phyloP scores from a whole-genome alignment of 2,888 invertebrate genomes.

The Galerucella nymphaeae region DNA sequence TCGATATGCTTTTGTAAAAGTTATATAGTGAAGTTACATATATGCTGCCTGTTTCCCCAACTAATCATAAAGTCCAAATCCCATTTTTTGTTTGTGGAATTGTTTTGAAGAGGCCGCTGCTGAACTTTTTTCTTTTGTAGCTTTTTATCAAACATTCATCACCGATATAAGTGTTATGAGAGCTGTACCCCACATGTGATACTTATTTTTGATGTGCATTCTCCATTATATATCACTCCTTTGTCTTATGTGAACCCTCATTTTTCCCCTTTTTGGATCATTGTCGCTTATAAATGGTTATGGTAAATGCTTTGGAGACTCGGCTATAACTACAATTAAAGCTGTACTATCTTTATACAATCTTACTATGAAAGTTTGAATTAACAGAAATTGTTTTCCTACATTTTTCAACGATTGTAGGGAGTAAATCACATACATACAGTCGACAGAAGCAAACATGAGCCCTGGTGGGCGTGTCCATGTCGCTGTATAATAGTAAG shows the following conservation, averaged over 20 bases:
- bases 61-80: too few species aligned
- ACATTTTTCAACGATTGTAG: too few species aligned
- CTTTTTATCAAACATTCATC: slow-evolving; percentile 48
- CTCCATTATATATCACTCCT: slow-evolving; percentile 42
- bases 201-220: slow-evolving; percentile 44
- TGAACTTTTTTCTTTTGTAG: slow-evolving; percentile 24
- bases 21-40: too few species aligned
- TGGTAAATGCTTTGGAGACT: slow-evolving; percentile 25
- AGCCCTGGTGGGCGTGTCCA: too few species aligned
- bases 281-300: slow-evolving; percentile 36
- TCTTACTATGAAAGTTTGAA: neutral
- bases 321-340: slow-evolving; percentile 30
- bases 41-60: too few species aligned
- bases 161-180: slow-evolving; percentile 41
- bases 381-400: too few species aligned
- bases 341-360: neutral
- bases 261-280: slow-evolving; percentile 25
- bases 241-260: slow-evolving; percentile 36
- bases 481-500: too few species aligned
- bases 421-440: neutral
- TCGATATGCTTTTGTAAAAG: too few species aligned
- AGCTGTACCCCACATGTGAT: slow-evolving; percentile 41
- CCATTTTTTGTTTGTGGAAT: neutral
- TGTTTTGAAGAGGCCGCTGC: slow-evolving; percentile 28
- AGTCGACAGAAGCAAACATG: too few species aligned